Percentiles rank a stretch among this genome's conserved stretches.
These are phyloP conservation scores for Python bivittatus DNA, from an alignment of 2,113 vertebrate genomes.

Conservation along the genomic window DNA sequence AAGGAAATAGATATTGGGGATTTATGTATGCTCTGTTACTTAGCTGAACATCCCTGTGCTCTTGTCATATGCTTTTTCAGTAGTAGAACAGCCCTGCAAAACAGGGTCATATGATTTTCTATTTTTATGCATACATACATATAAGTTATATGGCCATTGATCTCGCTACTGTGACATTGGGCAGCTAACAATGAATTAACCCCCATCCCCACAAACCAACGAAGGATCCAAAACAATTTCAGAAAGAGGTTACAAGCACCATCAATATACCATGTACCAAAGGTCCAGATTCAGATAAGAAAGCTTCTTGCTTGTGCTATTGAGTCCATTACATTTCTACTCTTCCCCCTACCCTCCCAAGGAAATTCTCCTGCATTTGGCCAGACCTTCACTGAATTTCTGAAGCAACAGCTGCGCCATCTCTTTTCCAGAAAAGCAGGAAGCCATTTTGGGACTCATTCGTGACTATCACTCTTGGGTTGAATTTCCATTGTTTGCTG, in stretches of 20 bases:
- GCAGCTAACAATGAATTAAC: neutral
- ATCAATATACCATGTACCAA: neutral
- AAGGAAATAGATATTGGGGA: neutral
- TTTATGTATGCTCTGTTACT: neutral
- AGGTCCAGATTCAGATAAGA: neutral
- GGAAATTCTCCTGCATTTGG: neutral
- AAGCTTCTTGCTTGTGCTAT: neutral
- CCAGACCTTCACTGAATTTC: neutral
- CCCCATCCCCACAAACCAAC: neutral
- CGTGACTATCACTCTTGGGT: neutral
- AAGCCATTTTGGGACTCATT: neutral
- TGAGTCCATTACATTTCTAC: neutral
- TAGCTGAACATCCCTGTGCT: neutral
- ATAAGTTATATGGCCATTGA: neutral
- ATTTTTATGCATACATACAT: neutral
- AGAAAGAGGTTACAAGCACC: neutral
- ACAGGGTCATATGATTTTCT: slow-evolving; percentile 2
- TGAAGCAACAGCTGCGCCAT: neutral
- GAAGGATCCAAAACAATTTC: neutral
- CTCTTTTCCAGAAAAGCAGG: neutral
- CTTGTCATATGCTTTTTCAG: neutral
- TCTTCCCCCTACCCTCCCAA: neutral
- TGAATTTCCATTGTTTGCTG: neutral
- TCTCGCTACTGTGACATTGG: neutral
- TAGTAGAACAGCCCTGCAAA: neutral